A percentile compares a stretch with the other conserved stretches of the same genome.
Evolutionary conservation across 2,797 vertebrate species (phyloP).

Genomic region (Notoglanidium macrostoma): DNA sequence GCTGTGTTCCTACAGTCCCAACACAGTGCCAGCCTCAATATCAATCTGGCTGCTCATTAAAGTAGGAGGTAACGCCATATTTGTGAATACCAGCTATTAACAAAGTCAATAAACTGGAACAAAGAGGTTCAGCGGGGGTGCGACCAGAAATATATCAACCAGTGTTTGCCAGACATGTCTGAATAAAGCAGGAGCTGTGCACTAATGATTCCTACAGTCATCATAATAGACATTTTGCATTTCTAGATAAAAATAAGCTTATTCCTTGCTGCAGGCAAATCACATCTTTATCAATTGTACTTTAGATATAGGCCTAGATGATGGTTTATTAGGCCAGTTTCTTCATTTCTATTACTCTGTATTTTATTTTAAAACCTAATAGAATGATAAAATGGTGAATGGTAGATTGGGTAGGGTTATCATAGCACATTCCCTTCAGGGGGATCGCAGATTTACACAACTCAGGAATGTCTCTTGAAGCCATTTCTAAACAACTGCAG

Average conservation of each 20-base stretch:
- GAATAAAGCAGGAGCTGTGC: neutral
- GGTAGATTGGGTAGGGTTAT: neutral
- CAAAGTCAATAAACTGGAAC: neutral
- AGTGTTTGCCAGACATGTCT: neutral
- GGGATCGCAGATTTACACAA: too few species aligned
- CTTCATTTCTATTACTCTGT: neutral
- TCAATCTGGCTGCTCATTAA: neutral
- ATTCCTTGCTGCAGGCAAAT: neutral
- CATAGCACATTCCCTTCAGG: neutral
- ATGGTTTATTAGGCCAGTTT: neutral
- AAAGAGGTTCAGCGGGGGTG: neutral
- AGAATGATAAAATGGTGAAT: neutral
- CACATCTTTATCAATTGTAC: neutral
- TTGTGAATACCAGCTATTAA: neutral
- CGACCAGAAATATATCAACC: neutral
- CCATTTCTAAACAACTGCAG: too few species aligned
- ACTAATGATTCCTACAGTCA: neutral
- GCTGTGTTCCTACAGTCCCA: neutral
- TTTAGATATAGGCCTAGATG: neutral
- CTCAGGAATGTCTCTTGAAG: too few species aligned
- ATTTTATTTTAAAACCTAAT: neutral
- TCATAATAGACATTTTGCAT: neutral
- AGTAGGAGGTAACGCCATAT: neutral
- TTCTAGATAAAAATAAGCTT: neutral
- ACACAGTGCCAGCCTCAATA: neutral